A percentile compares a stretch with the other conserved stretches of the same genome.
Conservation (phyloP, 2,113 vertebrate genomes). For the Prionailurus bengalensis region DNA sequence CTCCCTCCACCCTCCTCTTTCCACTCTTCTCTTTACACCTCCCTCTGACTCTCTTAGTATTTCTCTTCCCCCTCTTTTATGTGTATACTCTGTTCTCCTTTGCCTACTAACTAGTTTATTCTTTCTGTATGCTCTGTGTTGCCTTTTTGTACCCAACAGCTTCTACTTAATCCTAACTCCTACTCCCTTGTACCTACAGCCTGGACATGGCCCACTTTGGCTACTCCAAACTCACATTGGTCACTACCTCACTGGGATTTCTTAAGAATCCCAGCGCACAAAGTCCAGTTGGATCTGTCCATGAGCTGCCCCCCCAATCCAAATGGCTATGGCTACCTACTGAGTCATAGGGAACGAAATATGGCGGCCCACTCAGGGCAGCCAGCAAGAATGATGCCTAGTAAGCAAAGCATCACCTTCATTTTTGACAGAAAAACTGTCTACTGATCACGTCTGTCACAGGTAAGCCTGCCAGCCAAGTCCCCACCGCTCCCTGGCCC, state of each 20-base stretch:
- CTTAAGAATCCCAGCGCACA: not conserved
- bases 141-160: not conserved
- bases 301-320: no score
- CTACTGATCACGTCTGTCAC: not conserved
- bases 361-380: not conserved
- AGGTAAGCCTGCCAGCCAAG: conserved; percentile 41
- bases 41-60: not conserved
- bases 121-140: not conserved
- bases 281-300: not conserved
- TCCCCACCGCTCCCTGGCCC: not conserved
- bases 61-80: not conserved
- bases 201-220: not conserved
- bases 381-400: not conserved
- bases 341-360: not conserved
- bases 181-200: not conserved
- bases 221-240: not conserved
- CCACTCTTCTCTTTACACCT: not conserved
- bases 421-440: not conserved
- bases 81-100: not conserved
- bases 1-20: not conserved
- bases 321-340: not conserved
- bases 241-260: not conserved
- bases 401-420: not conserved
- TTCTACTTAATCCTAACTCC: not conserved
- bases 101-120: not conserved